A percentile compares a stretch with the other conserved stretches of the same genome.
These are phyloP conservation scores for Drosophila crucigera DNA, from an alignment of 2,888 invertebrate species.

Conservation along the genomic window DNA sequence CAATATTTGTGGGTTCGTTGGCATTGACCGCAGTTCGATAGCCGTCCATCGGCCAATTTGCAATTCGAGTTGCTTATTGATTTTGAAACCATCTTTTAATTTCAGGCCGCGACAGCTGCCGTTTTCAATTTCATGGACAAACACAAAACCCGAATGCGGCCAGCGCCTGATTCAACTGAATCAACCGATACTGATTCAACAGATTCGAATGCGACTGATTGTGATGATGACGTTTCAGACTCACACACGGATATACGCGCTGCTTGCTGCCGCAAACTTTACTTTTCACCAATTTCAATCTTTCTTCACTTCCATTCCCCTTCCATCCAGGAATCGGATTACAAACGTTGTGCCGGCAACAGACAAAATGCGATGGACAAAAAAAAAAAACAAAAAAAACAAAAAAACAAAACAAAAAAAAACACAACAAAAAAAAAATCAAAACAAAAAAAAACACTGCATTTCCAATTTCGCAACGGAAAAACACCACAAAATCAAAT, in stretches of 20 bases:
- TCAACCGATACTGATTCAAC: slow-evolving; percentile 12
- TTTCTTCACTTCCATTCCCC: slow-evolving; percentile 11
- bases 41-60: slow-evolving; percentile 32
- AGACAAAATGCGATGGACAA: slow-evolving; percentile 22
- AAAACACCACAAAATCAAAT: slow-evolving; percentile 44
- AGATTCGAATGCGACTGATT: slow-evolving; percentile 13
- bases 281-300: slow-evolving; percentile 21
- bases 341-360: slow-evolving; percentile 42
- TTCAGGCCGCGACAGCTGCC: slow-evolving; percentile 55
- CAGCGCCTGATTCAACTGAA: slow-evolving; percentile 16
- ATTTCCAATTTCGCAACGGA: slow-evolving; percentile 51
- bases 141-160: slow-evolving; percentile 32
- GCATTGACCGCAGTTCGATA: slow-evolving; percentile 20
- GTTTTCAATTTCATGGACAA: slow-evolving; percentile 67
- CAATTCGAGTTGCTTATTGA: slow-evolving; percentile 49
- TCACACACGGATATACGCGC: not conserved
- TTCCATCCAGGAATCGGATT: slow-evolving; percentile 60
- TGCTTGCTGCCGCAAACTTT: slow-evolving; percentile 17
- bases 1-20: not conserved
- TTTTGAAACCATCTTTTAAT: slow-evolving; percentile 58
- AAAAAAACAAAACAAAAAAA: slow-evolving; percentile 20
- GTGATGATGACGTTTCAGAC: slow-evolving; percentile 13
- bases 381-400: not conserved
- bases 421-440: slow-evolving; percentile 5
- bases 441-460: not conserved